phyloP scores from a whole-genome alignment of 2,888 invertebrate species.

The Slavum lentiscoides region DNA sequence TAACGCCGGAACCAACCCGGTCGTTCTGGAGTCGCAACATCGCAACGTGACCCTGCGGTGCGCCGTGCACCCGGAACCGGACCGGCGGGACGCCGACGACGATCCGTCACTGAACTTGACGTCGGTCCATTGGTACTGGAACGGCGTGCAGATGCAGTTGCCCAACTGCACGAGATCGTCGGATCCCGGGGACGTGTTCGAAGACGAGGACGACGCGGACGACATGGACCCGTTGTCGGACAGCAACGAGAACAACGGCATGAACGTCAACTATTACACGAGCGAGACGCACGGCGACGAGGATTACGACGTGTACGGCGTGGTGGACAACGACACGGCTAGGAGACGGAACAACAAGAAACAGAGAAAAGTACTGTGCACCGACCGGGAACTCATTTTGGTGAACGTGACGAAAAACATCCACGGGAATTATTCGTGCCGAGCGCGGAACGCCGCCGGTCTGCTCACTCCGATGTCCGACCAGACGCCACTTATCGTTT shows the following conservation, averaged over 20 bases:
- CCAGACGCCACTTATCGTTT: conserved; percentile 76
- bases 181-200: conserved; percentile 61
- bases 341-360: conserved; percentile 20
- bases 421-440: conserved; percentile 92
- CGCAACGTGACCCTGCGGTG: conserved; percentile 50
- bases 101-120: conserved; percentile 52
- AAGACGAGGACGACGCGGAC: not conserved
- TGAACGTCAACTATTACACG: conserved; percentile 20
- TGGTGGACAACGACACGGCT: conserved; percentile 28
- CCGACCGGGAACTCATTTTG: conserved; percentile 73
- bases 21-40: conserved; percentile 46
- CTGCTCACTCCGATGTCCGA: conserved; percentile 67
- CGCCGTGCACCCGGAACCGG: conserved; percentile 34
- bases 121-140: conserved; percentile 72
- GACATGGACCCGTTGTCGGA: not conserved
- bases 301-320: conserved; percentile 17
- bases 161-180: conserved; percentile 36
- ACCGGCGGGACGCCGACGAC: conserved; percentile 1
- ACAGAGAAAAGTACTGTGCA: conserved; percentile 31
- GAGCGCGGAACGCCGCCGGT: conserved; percentile 84
- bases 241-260: conserved; percentile 1
- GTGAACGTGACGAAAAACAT: conserved; percentile 85
- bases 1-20: not conserved
- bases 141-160: conserved; percentile 70
- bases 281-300: conserved; percentile 12